Evolutionary conservation across 2,113 vertebrate genomes (phyloP), one percentile per base, ranked within the genome.

Genomic region (Rhombomys opimus): DNA sequence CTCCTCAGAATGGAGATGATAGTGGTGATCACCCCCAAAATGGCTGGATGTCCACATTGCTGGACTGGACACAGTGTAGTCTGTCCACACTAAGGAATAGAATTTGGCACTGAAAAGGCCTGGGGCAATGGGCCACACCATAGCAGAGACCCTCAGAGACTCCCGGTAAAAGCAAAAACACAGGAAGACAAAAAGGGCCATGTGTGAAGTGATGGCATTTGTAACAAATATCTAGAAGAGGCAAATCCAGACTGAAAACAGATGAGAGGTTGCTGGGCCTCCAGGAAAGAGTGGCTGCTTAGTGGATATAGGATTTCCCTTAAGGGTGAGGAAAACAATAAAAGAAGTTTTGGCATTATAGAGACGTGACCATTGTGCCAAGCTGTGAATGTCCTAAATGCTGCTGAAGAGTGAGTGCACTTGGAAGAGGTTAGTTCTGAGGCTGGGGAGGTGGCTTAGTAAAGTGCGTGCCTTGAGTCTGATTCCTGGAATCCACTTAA

Each of bases 111-210:
- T 5, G 12, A 27, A 76, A 23, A 70, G 12, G 5, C 38, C 4
- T 1, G 7, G 10, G 20, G n/a, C 46, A 7, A 3, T 2, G 52
- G 25, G 14, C 0, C 3, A 5, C 0, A 0, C 65, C 3, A 5
- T 27, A 13, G 5, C 5, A 3, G 3, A 11, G 78, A 8, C 10
- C n/a, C 73, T 82, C 7, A 30, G 30, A 25, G 77, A n/a, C 2
- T 0, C 2, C 50, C 6, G 15, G 50, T 20, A 5, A 65, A 46
- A 5, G 57, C 9, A 27, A 14, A 6, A 54, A 25, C 12, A 54
- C 15, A 30, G 3, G 76, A 78, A 72, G 38, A 59, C 57, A 15
- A 13, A 15, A 3, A 27, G 73, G 46, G 75, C 12, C 93, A 61
- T 13, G 0, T 5, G 1, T 0, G 0, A 13, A 35, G 5, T 10